Conservation (phyloP, 2,888 invertebrate species). For the Geotrupes spiniger region DNA sequence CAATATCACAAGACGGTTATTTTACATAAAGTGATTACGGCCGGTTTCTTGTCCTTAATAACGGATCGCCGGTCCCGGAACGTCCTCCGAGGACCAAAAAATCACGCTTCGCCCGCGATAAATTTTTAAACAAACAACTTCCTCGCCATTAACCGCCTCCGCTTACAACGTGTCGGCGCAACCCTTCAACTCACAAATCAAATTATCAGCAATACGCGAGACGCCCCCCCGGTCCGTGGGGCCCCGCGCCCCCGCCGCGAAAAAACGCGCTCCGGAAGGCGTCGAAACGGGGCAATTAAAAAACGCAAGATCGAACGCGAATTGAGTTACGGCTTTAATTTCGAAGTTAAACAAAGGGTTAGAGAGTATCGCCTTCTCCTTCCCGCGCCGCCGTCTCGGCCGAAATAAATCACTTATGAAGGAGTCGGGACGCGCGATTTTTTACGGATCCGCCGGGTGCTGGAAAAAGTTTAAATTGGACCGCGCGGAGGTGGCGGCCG, state of each 20-base stretch:
- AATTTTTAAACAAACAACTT: conserved; percentile 5
- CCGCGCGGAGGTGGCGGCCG: too few relatives aligned
- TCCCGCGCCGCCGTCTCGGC: conserved; percentile 23
- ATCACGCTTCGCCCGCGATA: conserved; percentile 1
- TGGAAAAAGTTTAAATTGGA: too few relatives aligned
- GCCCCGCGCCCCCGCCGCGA: background rate
- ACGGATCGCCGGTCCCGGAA: too few relatives aligned
- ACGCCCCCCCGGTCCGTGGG: background rate
- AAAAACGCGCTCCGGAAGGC: conserved; percentile 27
- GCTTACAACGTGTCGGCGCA: background rate
- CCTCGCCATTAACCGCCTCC: conserved; percentile 1
- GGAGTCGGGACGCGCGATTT: background rate
- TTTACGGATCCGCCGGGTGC: too few relatives aligned
- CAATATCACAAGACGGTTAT: too few relatives aligned
- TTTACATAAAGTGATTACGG: too few relatives aligned
- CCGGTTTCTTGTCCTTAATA: too few relatives aligned
- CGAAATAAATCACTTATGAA: conserved; percentile 1
- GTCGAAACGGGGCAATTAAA: conserved; percentile 50
- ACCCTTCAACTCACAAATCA: conserved; percentile 4
- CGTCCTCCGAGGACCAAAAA: background rate
- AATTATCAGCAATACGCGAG: conserved; percentile 5
- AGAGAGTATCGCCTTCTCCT: conserved; percentile 34
- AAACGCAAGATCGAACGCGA: conserved; percentile 51
- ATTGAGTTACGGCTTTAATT: conserved; percentile 51
- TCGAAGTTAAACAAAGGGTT: conserved; percentile 49